Conservation (phyloP, 2,113 vertebrate species). For the Arenaria interpres region DNA sequence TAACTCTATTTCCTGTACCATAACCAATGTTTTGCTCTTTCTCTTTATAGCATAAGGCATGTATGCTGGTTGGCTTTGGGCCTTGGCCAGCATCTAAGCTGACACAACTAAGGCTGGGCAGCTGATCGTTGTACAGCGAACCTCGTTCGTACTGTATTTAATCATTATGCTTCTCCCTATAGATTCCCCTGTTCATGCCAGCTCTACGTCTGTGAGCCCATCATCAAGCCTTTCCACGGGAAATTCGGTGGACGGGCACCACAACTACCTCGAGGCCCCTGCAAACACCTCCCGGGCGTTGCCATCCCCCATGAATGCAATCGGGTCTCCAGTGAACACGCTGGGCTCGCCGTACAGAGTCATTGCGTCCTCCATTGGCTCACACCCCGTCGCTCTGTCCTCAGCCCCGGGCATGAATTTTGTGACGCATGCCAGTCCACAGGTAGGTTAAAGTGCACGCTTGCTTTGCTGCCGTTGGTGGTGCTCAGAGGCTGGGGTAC, state of each 20-base stretch:
- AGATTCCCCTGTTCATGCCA: constrained; percentile 70
- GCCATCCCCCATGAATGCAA: constrained; percentile 46
- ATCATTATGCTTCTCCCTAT: neutral
- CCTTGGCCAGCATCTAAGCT: neutral
- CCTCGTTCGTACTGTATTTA: fast-evolving
- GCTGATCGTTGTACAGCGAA: fast-evolving
- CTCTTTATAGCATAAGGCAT: neutral
- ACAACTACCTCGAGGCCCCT: constrained; percentile 68
- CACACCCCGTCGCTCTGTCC: constrained; percentile 63
- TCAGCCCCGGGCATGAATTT: constrained; percentile 67
- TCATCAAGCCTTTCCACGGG: constrained; percentile 48
- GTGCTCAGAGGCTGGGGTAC: neutral
- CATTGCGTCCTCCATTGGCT: constrained; percentile 69
- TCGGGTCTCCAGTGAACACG: constrained; percentile 35
- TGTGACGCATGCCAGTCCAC: constrained; percentile 55
- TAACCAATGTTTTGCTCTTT: neutral
- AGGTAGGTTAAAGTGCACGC: constrained; percentile 39
- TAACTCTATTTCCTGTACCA: neutral
- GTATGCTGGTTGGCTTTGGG: neutral
- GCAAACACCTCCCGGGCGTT: constrained; percentile 17
- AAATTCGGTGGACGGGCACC: constrained; percentile 57
- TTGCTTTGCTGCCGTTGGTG: fast-evolving
- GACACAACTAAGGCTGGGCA: neutral
- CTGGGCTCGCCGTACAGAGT: constrained; percentile 71
- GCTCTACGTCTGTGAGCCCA: constrained; percentile 60